phyloP scores from a whole-genome alignment of 2,797 vertebrate genomes.

The Phalloptychus januarius region DNA sequence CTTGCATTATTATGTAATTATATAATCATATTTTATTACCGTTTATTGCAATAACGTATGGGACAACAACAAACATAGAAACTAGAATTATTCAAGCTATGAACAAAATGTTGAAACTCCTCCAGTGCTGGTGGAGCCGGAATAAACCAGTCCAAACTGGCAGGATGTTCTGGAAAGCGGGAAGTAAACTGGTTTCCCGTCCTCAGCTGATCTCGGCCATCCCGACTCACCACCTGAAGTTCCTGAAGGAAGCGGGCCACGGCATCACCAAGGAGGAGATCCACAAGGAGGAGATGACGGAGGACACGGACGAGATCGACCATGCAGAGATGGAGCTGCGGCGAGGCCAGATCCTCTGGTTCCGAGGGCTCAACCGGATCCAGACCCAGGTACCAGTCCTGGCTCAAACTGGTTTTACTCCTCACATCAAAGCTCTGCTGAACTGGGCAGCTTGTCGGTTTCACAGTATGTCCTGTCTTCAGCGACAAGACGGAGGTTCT shows the following conservation, averaged over 20 bases:
- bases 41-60: no score
- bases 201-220: slow-evolving; percentile 88
- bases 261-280: slow-evolving; percentile 92
- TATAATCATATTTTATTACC: no score
- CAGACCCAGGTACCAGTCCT: slow-evolving; percentile 92
- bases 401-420: not conserved
- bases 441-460: no score
- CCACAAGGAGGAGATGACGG: slow-evolving; percentile 84
- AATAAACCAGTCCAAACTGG: not conserved
- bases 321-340: slow-evolving; percentile 96
- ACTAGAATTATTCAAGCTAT: not conserved
- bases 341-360: slow-evolving; percentile 97
- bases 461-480: no score
- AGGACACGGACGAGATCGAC: slow-evolving; percentile 93
- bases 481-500: slow-evolving; percentile 9
- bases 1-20: no score
- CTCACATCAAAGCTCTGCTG: not conserved
- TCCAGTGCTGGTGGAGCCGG: not conserved
- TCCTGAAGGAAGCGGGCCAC: slow-evolving; percentile 96
- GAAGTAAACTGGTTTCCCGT: not conserved
- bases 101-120: not conserved
- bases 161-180: not conserved
- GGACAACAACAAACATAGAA: not conserved
- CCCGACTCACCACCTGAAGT: slow-evolving; percentile 92
- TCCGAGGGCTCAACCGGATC: slow-evolving; percentile 98